These are phyloP conservation scores for Corvus moneduloides DNA, from an alignment of 2,113 vertebrate species.

Conservation along the genomic window DNA sequence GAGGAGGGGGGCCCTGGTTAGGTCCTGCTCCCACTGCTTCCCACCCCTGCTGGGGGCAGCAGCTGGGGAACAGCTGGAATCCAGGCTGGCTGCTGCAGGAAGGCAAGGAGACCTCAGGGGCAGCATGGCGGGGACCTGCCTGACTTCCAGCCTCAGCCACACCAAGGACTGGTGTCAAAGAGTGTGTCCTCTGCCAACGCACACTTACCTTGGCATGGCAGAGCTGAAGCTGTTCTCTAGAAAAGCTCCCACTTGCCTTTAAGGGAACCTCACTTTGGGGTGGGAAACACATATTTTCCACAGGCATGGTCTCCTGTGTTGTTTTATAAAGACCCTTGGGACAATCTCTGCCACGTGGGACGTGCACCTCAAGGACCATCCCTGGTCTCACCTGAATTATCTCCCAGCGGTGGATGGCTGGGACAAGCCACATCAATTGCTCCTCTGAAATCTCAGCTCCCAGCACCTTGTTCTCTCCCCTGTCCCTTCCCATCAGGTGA, in stretches of 20 bases:
- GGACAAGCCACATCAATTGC: not conserved
- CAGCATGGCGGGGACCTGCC: not conserved
- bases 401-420: not conserved
- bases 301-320: not conserved
- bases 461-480: not conserved
- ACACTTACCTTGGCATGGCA: fast-evolving
- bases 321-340: not conserved
- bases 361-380: not conserved
- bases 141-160: not conserved
- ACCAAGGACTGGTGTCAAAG: fast-evolving
- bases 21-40: not conserved
- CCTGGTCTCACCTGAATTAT: not conserved
- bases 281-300: not conserved
- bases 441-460: not conserved
- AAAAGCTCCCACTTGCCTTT: not conserved
- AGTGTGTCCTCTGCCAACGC: fast-evolving
- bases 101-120: not conserved
- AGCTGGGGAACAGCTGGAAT: not conserved
- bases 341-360: fast-evolving
- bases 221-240: not conserved
- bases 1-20: fast-evolving
- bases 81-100: not conserved
- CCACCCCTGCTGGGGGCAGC: not conserved
- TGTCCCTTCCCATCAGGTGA: not conserved
- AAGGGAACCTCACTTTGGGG: not conserved